Evolutionary conservation across 2,888 invertebrate species (phyloP), one percentile per base, ranked within the genome.

Genomic region (Drosophila koepferae): DNA sequence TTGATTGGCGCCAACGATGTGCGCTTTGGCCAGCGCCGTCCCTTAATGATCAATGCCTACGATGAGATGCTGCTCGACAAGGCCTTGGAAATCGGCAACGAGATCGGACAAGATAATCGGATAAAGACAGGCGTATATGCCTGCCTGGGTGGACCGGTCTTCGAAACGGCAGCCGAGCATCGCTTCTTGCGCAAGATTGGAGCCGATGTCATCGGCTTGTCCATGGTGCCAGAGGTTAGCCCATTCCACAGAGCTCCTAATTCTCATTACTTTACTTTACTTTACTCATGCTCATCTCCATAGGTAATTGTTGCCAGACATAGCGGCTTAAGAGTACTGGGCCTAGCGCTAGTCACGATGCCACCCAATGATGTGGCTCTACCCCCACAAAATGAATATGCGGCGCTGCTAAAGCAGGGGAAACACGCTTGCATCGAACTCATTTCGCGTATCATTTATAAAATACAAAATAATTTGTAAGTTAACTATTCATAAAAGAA

Each of bases 101-200:
- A 96, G 60, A 94, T 97, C 88, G 96, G 96, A 9, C 95, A 97
- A 18, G 94, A 94, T 3, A 93, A 96, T 70, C 95, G 95, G 71
- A 93, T 98, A 0, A 96, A 95, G 63, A 97, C 97, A 89, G 99
- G 99, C 0, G 97, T 99, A 12, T 99, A 99, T 94, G 96, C 97
- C 0, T 98, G 98, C 93, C 94, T 98, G 18, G 98, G 98, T 3
- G 99, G 99, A 0, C 99, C 99, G 0, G 97, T 96, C 92, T 98
- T 96, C 90, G 99, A 99, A 93, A 99, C 99, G 0, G 96, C 98
- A 0, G 97, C 99, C 0, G 99, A 99, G 93, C 94, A 98, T 63
- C 95, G 94, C 80, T 95, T 98, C 95, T 94, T 99, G 71, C 95
- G 95, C 79, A 95, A 95, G 92, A 93, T 98, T 14, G 97, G 97